These are phyloP conservation scores for Eupristina koningsbergeri DNA, from an alignment of 1,140 invertebrate species.

Conservation along the genomic window DNA sequence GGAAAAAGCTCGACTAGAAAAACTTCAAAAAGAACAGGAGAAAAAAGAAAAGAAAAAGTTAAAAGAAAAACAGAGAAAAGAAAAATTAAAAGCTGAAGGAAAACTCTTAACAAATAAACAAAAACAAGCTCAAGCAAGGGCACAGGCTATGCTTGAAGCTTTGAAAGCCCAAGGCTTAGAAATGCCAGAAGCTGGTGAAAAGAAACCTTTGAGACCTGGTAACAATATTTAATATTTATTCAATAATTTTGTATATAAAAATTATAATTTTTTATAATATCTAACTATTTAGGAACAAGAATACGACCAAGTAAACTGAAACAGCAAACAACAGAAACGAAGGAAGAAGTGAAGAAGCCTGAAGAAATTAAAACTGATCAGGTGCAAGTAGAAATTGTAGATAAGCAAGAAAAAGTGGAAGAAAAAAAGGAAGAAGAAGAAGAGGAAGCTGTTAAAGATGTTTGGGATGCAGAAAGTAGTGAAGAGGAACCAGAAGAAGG, in stretches of 20 bases:
- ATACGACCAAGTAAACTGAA: slow-evolving; percentile 80
- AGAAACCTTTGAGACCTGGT: slow-evolving; percentile 80
- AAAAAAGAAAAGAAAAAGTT: slow-evolving; percentile 92
- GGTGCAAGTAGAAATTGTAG: slow-evolving; percentile 76
- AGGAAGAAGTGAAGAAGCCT: slow-evolving; percentile 72
- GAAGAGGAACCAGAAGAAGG: slow-evolving; percentile 77
- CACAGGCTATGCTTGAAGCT: slow-evolving; percentile 89
- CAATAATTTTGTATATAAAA: not conserved
- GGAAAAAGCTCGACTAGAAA: slow-evolving; percentile 82
- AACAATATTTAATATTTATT: slow-evolving; percentile 1
- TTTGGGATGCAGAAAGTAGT: slow-evolving; percentile 86
- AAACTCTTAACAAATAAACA: slow-evolving; percentile 94
- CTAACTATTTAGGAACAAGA: slow-evolving; percentile 75
- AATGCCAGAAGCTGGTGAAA: slow-evolving; percentile 80
- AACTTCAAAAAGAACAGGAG: slow-evolving; percentile 87
- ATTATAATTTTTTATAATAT: slow-evolving; percentile 13
- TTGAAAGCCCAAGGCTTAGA: slow-evolving; percentile 87
- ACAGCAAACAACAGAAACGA: slow-evolving; percentile 69
- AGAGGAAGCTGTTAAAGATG: slow-evolving; percentile 82
- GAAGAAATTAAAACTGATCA: slow-evolving; percentile 71
- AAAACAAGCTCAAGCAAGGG: slow-evolving; percentile 89
- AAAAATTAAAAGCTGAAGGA: slow-evolving; percentile 94
- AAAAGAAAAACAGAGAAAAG: slow-evolving; percentile 95
- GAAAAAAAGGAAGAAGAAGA: slow-evolving; percentile 76
- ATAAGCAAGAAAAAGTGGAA: slow-evolving; percentile 71